Evolutionary conservation across 2,888 invertebrate genomes (phyloP).

Genomic region (Sepioteuthis lessoniana): DNA sequence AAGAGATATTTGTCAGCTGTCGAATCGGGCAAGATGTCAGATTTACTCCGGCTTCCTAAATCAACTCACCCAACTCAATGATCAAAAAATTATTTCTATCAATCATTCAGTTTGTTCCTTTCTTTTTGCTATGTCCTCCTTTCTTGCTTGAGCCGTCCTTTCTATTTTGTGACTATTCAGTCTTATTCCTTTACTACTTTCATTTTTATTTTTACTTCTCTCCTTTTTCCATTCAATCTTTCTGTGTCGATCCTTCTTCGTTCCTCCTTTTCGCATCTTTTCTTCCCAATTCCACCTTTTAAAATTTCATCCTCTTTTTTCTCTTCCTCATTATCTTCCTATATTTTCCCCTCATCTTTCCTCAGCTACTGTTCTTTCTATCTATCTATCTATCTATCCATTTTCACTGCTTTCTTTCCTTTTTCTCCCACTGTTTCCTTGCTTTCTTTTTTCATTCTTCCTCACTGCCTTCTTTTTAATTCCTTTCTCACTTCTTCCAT

Average conservation of each 20-base stretch:
- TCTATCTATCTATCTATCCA: too few species aligned
- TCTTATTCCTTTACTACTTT: neutral
- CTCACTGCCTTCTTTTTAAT: too few species aligned
- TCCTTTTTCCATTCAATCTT: neutral
- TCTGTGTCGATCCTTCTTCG: neutral
- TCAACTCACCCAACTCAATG: neutral
- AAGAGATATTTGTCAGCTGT: constrained; percentile 33
- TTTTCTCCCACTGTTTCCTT: too few species aligned
- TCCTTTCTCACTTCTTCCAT: too few species aligned
- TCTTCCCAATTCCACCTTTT: too few species aligned
- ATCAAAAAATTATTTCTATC: neutral
- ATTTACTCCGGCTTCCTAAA: neutral
- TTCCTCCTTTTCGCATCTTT: too few species aligned
- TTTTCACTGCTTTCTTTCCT: too few species aligned
- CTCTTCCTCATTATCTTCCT: too few species aligned
- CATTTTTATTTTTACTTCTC: neutral
- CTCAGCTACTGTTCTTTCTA: too few species aligned
- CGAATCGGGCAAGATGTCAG: neutral
- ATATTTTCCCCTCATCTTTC: too few species aligned
- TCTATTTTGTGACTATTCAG: neutral
- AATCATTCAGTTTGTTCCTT: neutral
- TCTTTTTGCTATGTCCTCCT: neutral
- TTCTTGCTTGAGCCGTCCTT: neutral
- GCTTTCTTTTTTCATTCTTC: too few species aligned
- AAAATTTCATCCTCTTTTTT: too few species aligned